A percentile compares a stretch with the other conserved stretches of the same genome.
Evolutionary conservation across 2,113 vertebrate species (phyloP).

Genomic region (Setophaga petechia): DNA sequence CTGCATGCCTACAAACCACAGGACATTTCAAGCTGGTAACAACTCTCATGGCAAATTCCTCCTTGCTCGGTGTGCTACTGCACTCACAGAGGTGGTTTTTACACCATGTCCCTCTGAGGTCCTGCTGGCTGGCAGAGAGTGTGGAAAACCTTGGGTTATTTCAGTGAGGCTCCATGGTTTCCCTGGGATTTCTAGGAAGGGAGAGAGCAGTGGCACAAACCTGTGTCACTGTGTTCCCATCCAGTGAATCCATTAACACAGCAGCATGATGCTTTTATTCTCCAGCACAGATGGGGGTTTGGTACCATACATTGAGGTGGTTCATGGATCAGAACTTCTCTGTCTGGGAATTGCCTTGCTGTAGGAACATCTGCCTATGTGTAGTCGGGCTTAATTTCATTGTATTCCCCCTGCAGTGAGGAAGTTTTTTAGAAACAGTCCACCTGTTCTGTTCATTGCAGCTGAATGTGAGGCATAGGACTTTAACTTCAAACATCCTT

Average conservation of each 20-base stretch:
- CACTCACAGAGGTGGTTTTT: not conserved
- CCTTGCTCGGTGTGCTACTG: not conserved
- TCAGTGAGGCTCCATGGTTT: not conserved
- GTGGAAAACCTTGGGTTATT: not conserved
- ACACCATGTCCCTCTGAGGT: not conserved
- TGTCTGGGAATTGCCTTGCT: not conserved
- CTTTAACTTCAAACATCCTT: not conserved
- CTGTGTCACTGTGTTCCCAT: not conserved
- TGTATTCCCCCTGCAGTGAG: not conserved
- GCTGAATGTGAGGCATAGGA: not conserved
- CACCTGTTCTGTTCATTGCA: not conserved
- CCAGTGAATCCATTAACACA: not conserved
- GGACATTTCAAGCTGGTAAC: not conserved
- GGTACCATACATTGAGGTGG: accelerated
- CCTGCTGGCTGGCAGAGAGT: not conserved
- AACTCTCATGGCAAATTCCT: not conserved
- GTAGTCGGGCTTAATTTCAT: not conserved
- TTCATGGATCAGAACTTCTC: not conserved
- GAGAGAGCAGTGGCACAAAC: not conserved
- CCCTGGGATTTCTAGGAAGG: not conserved
- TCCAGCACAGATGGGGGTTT: not conserved
- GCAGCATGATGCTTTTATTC: not conserved
- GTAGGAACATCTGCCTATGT: not conserved
- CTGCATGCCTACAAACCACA: not conserved
- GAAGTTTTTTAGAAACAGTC: not conserved